Percentiles rank a stretch among this genome's conserved stretches.
Conservation (phyloP, 2,888 invertebrate species). For the Conops quadrifasciatus region DNA sequence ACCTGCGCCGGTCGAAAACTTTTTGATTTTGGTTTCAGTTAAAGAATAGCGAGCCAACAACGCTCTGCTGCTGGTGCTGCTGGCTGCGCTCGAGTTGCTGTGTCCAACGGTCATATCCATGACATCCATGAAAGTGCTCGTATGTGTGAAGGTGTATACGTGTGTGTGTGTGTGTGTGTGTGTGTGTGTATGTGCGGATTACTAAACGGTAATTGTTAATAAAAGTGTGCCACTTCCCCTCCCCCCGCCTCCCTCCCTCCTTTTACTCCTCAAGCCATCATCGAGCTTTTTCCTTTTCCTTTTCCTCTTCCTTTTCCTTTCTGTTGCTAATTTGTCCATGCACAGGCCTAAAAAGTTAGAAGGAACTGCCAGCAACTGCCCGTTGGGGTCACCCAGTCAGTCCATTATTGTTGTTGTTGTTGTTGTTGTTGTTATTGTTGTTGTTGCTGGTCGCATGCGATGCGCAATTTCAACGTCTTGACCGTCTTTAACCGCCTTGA, state of each 20-base stretch:
- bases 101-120: not conserved
- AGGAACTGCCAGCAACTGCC: not conserved
- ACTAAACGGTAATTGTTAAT: slow-evolving; percentile 5
- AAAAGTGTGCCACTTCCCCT: not conserved
- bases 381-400: not conserved
- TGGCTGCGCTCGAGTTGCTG: not conserved
- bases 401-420: slow-evolving; percentile 1
- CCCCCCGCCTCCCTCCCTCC: not conserved
- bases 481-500: not conserved
- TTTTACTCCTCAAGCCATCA: not conserved
- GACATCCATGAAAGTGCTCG: not conserved
- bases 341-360: too few species aligned
- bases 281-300: not conserved
- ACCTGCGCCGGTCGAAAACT: slow-evolving; percentile 63
- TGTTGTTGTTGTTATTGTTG: slow-evolving; percentile 25
- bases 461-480: slow-evolving; percentile 29
- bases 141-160: not conserved
- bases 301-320: not conserved
- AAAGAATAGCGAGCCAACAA: not conserved
- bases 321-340: not conserved
- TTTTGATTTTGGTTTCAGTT: slow-evolving; percentile 54
- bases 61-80: slow-evolving; percentile 3
- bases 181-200: slow-evolving; percentile 17
- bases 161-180: not conserved
- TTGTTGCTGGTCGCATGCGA: slow-evolving; percentile 25